Conservation (phyloP, 2,888 invertebrate genomes). For the Belgica antarctica region DNA sequence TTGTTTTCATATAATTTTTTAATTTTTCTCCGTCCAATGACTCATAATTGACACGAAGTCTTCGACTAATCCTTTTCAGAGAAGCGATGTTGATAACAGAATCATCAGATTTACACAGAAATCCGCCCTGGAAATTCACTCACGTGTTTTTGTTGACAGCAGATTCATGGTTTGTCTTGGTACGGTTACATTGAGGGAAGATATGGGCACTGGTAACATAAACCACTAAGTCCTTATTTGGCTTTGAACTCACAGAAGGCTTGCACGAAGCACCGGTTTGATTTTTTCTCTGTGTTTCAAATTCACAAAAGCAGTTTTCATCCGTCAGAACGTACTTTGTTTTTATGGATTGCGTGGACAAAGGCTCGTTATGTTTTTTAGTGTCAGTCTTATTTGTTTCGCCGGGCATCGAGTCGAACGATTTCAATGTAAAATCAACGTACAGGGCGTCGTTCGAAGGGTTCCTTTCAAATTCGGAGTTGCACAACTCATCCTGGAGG, state of each 20-base stretch:
- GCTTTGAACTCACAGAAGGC: constrained; percentile 46
- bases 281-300: constrained; percentile 46
- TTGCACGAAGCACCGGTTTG: neutral
- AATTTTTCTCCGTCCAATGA: too few species aligned
- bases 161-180: neutral
- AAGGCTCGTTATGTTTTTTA: too few species aligned
- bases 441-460: constrained; percentile 53
- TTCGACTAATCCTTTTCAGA: too few species aligned
- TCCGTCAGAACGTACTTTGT: constrained; percentile 20
- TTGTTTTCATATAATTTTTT: too few species aligned
- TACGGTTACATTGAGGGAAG: constrained; percentile 66
- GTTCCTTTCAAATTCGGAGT: constrained; percentile 55
- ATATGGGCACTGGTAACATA: constrained; percentile 71
- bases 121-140: too few species aligned
- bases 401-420: too few species aligned
- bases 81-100: too few species aligned
- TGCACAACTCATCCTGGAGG: constrained; percentile 49
- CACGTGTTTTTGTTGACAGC: too few species aligned
- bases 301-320: constrained; percentile 46
- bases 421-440: constrained; percentile 54
- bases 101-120: too few species aligned
- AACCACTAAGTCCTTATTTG: constrained; percentile 59
- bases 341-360: constrained; percentile 3
- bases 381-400: constrained; percentile 42
- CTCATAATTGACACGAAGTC: too few species aligned